Base-by-base conservation (phyloP, 2,888 invertebrate genomes). In the Trichopoda pennipes region DNA sequence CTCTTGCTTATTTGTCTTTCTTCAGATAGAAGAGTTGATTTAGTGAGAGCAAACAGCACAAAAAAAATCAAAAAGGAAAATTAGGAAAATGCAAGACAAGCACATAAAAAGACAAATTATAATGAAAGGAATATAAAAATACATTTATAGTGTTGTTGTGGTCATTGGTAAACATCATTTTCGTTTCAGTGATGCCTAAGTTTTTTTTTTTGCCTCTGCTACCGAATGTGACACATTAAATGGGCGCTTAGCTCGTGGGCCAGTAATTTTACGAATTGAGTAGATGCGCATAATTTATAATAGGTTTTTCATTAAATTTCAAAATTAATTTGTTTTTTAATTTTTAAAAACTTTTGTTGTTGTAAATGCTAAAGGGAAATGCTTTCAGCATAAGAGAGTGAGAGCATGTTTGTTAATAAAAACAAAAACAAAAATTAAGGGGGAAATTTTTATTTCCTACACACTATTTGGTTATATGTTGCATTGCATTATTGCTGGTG, bases 301-400 rank as follows among this genome's bases (percentile, higher is more conserved):
- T 79, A 68, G 82, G 79, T 47, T 82, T 82, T 79, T 76, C 79
- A 82, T 79, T 79, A 79, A 79, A 82, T 75, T 82, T 79, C 66
- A 75, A 76, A 70, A 79, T 60, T 68, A 7, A 28, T 78, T 75
- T 70, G 64, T 28, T 66, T 44, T 55, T 55, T 35, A 35, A 51
- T 38, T 19, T 42, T 38, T 42, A 17, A 42, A 53, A 28, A 60
- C 21, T 35, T 4, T 63, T 63, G 12, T 53, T 53, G 23, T 10
- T 35, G 35, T 17, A 38, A 49, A 8, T 47, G 16, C 49, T 73
- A 60, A 16, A 68, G 73, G 68, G 68, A 74, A 79, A 55, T 73
- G 19, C 44, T 55, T 38, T 44, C 16, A 53, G 47, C 51, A 21
- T 44, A 21, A 64, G 80, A 80, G 80, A 70, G 74, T 44, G 70